Evolutionary conservation across 2,888 invertebrate species (phyloP).

Genomic region (Erpobdella octoculata): DNA sequence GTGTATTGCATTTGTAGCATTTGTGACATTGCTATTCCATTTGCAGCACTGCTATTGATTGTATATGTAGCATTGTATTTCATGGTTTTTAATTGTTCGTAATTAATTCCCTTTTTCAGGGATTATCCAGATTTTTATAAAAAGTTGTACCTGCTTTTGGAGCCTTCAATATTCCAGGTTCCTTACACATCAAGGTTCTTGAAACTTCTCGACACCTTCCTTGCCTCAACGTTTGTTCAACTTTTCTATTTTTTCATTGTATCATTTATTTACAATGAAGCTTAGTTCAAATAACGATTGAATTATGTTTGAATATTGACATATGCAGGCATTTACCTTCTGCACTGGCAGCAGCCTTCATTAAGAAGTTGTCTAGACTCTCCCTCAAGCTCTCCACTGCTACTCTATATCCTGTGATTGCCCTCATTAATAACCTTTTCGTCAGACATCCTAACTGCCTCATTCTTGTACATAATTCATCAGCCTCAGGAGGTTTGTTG

Average conservation of each 20-base stretch:
- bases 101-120: conserved; percentile 51
- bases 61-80: no score
- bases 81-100: no score
- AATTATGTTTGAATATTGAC: conserved; percentile 19
- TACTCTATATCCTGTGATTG: conserved; percentile 43
- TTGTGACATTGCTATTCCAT: no score
- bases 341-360: conserved; percentile 81
- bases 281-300: neutral
- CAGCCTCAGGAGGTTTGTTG: neutral
- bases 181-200: conserved; percentile 81
- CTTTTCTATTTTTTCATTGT: neutral
- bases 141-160: conserved; percentile 87
- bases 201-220: conserved; percentile 78
- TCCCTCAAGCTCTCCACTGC: conserved; percentile 70
- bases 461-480: conserved; percentile 43
- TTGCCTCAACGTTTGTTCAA: conserved; percentile 62
- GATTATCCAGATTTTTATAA: conserved; percentile 89
- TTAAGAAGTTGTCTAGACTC: conserved; percentile 76
- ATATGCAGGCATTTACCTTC: conserved; percentile 74
- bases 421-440: conserved; percentile 75
- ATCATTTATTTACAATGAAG: neutral
- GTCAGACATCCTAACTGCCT: conserved; percentile 65
- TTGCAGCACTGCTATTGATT: no score
- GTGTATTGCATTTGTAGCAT: no score
- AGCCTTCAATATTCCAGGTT: conserved; percentile 80